A percentile compares a stretch with the other conserved stretches of the same genome.
These are phyloP conservation scores for Maniola hyperantus DNA, from an alignment of 2,888 invertebrate species.

Conservation along the genomic window DNA sequence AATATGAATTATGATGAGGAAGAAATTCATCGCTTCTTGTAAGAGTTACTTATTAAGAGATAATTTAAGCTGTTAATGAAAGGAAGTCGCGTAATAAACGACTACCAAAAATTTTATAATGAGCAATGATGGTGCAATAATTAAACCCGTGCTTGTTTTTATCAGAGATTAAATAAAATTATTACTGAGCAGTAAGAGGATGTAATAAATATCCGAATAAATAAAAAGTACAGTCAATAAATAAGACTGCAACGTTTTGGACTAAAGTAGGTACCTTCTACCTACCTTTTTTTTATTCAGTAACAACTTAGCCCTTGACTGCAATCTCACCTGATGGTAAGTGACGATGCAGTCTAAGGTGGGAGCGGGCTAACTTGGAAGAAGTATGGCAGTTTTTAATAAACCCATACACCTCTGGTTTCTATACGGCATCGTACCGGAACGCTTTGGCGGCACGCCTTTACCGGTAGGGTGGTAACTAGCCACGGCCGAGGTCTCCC, in stretches of 20 bases:
- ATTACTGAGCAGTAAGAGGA: slow-evolving; percentile 1
- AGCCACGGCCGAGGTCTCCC: too few relatives aligned
- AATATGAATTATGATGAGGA: neutral
- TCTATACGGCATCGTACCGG: too few relatives aligned
- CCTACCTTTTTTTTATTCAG: too few relatives aligned
- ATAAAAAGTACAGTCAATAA: slow-evolving; percentile 9
- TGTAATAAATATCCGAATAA: slow-evolving; percentile 6
- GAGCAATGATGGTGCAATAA: slow-evolving; percentile 14
- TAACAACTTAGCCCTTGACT: too few relatives aligned
- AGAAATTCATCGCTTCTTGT: slow-evolving; percentile 5
- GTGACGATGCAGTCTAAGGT: too few relatives aligned
- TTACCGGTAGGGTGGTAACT: too few relatives aligned
- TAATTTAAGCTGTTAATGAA: slow-evolving; percentile 19
- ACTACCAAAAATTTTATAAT: slow-evolving; percentile 18
- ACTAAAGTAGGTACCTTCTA: neutral
- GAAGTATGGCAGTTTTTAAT: too few relatives aligned
- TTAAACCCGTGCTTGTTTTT: slow-evolving; percentile 17
- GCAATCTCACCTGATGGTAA: too few relatives aligned
- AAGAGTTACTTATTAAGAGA: slow-evolving; percentile 16
- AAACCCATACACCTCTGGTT: too few relatives aligned
- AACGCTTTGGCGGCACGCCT: too few relatives aligned
- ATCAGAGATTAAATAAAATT: slow-evolving; percentile 18
- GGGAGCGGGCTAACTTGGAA: too few relatives aligned
- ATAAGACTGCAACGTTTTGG: neutral
- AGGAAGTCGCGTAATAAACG: slow-evolving; percentile 17